These are phyloP conservation scores for Pipa parva DNA, from an alignment of 2,113 vertebrate genomes.

Conservation along the genomic window DNA sequence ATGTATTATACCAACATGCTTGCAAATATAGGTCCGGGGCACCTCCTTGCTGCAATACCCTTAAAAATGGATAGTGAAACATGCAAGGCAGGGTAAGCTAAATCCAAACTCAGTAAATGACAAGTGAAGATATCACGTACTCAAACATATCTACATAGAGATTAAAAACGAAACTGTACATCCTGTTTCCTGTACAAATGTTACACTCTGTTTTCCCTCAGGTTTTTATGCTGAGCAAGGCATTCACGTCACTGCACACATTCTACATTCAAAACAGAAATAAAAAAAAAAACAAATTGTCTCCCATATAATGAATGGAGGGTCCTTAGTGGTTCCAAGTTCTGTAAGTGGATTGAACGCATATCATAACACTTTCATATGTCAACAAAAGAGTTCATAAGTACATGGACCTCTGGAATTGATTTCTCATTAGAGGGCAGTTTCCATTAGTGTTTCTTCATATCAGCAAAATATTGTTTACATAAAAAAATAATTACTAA, in stretches of 20 bases:
- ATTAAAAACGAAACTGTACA: conserved; percentile 35
- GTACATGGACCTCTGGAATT: background rate
- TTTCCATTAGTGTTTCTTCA: background rate
- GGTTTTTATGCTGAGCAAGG: conserved; percentile 17
- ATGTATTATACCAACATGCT: too few relatives aligned
- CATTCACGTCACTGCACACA: conserved; percentile 4
- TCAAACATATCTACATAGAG: conserved; percentile 27
- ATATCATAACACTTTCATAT: conserved; percentile 1
- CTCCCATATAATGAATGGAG: background rate
- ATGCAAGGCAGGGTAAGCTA: conserved; percentile 12
- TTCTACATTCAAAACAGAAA: conserved; percentile 7
- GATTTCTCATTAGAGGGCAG: background rate
- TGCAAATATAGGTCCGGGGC: too few relatives aligned
- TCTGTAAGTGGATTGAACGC: conserved; percentile 1
- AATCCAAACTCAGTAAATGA: background rate
- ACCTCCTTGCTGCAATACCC: conserved; percentile 1
- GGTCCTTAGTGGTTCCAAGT: too few relatives aligned
- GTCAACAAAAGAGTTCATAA: conserved; percentile 14
- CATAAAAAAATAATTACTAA: background rate
- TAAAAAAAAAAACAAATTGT: conserved; percentile 1
- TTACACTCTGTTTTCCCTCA: background rate
- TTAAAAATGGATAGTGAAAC: conserved; percentile 30
- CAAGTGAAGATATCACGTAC: conserved; percentile 9
- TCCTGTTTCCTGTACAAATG: conserved; percentile 29
- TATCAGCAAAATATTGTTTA: background rate